Evolutionary conservation across 2,888 invertebrate species (phyloP).

Genomic region (Patella pellucida): DNA sequence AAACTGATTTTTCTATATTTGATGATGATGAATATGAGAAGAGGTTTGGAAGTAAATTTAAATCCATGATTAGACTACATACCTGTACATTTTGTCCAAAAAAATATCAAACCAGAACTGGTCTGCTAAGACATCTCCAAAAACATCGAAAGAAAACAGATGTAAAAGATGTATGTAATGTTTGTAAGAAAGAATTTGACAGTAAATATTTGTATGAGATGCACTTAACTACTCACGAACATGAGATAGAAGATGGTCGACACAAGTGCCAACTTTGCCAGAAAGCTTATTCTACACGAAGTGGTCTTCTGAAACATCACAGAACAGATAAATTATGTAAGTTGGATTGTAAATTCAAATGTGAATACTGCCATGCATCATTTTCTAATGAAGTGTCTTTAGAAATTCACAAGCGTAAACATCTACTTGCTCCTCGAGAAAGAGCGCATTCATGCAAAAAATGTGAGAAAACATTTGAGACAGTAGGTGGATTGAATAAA

Average conservation of each 20-base stretch:
- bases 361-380: background rate
- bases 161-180: slow-evolving; percentile 1
- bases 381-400: background rate
- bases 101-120: background rate
- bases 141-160: background rate
- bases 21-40: too few species aligned
- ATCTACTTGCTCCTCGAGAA: background rate
- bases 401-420: background rate
- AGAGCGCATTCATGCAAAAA: slow-evolving; percentile 12
- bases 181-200: slow-evolving; percentile 13
- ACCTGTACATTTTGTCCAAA: background rate
- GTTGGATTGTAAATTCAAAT: background rate
- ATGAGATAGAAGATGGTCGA: slow-evolving; percentile 1
- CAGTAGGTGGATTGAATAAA: slow-evolving; percentile 11
- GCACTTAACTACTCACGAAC: background rate
- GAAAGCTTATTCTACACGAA: background rate
- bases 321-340: slow-evolving; percentile 7
- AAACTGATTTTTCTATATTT: too few species aligned
- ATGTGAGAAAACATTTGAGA: slow-evolving; percentile 15
- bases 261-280: slow-evolving; percentile 12
- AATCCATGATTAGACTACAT: too few species aligned
- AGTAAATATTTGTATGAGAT: background rate
- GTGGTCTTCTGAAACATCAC: slow-evolving; percentile 14
- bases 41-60: too few species aligned
- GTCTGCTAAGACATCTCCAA: background rate